Percentiles rank a stretch among this genome's conserved stretches.
Evolutionary conservation across 2,113 vertebrate species (phyloP).

Genomic region (Zapus hudsonius): DNA sequence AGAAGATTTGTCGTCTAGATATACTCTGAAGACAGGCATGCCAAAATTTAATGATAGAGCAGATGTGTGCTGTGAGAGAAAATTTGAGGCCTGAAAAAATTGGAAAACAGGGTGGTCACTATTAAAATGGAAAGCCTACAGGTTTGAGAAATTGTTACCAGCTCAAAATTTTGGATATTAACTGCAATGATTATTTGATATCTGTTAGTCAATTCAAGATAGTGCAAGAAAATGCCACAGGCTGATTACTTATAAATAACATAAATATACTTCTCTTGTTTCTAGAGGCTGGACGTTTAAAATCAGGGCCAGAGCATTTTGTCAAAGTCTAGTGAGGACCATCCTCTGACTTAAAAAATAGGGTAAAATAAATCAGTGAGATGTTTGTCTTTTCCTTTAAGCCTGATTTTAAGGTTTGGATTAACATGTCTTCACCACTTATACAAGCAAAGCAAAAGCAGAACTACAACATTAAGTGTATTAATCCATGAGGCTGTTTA

Average conservation of each 20-base stretch:
- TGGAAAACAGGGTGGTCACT: neutral
- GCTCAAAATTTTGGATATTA: neutral
- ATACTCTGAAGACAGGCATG: neutral
- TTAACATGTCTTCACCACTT: neutral
- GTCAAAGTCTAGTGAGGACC: neutral
- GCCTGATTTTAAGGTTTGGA: neutral
- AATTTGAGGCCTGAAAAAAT: neutral
- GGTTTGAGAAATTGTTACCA: neutral
- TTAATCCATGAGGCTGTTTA: neutral
- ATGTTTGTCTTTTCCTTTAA: neutral
- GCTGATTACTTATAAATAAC: neutral
- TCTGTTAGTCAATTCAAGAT: neutral
- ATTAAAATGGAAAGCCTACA: neutral
- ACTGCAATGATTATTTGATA: neutral
- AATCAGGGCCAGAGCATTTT: neutral
- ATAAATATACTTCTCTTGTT: neutral
- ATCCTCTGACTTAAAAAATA: neutral
- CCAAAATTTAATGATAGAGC: neutral
- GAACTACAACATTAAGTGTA: neutral
- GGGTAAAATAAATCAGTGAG: neutral
- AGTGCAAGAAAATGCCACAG: neutral
- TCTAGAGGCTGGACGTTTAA: neutral
- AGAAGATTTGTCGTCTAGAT: neutral
- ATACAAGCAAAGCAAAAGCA: constrained; percentile 22
- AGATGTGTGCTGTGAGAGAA: neutral